Percentiles rank a stretch among this genome's conserved stretches.
These are phyloP conservation scores for Daboia siamensis DNA, from an alignment of 2,113 vertebrate genomes.

Conservation along the genomic window DNA sequence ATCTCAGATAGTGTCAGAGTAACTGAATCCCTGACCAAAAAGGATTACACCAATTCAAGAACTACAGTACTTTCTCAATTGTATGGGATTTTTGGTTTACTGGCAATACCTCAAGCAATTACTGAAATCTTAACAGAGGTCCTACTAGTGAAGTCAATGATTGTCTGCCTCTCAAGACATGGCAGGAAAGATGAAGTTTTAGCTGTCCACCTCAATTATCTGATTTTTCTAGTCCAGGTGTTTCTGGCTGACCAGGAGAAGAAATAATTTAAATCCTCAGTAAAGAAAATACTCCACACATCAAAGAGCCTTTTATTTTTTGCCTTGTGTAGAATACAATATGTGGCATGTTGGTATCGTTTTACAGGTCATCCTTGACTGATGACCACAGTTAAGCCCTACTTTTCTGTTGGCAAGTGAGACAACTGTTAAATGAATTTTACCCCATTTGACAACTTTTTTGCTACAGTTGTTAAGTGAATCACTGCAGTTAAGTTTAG, in stretches of 20 bases:
- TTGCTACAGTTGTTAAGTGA: no score
- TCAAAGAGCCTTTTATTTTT: background rate
- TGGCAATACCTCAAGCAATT: background rate
- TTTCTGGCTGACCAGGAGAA: background rate
- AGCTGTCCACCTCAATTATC: background rate
- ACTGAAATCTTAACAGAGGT: background rate
- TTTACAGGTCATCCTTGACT: background rate
- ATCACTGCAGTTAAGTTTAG: no score
- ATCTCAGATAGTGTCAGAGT: constrained; percentile 39
- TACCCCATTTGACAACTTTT: background rate
- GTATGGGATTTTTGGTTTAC: background rate
- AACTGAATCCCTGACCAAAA: background rate
- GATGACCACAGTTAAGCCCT: background rate
- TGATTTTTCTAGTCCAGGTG: background rate
- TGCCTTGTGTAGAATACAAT: background rate
- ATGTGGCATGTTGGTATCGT: background rate
- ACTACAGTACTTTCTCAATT: background rate
- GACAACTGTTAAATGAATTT: background rate
- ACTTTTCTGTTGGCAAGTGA: background rate
- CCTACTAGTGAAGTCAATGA: background rate
- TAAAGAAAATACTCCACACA: background rate
- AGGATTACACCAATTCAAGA: background rate
- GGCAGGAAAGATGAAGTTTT: background rate
- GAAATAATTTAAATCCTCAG: background rate
- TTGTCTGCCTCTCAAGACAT: background rate